phyloP scores from a whole-genome alignment of 2,888 invertebrate genomes.

The Exocentrus adspersus region DNA sequence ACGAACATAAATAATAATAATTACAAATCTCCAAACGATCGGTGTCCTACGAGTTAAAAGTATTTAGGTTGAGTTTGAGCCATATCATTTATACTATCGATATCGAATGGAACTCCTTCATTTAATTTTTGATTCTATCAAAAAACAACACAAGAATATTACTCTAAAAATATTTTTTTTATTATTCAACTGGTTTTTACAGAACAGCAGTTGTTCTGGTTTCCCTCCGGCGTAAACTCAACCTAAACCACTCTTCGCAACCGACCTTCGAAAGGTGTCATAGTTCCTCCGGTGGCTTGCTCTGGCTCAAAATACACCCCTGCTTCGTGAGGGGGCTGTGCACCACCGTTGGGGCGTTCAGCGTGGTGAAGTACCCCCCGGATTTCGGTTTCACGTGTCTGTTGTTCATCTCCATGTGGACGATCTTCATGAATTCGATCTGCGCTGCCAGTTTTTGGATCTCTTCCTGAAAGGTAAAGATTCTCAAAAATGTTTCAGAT shows the following conservation, averaged over 20 bases:
- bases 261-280: constrained; percentile 46
- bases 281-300: constrained; percentile 56
- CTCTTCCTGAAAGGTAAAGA: constrained; percentile 75
- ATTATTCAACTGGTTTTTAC: too few relatives aligned
- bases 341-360: constrained; percentile 62
- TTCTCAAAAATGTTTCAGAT: too few relatives aligned
- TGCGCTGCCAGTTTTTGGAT: constrained; percentile 91
- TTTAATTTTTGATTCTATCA: too few relatives aligned
- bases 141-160: neutral
- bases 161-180: neutral
- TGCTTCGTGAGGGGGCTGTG: constrained; percentile 60
- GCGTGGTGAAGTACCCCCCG: constrained; percentile 81
- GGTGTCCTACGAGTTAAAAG: too few relatives aligned
- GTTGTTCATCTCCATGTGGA: constrained; percentile 93
- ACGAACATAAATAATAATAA: too few relatives aligned
- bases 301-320: constrained; percentile 54
- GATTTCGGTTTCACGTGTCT: constrained; percentile 85
- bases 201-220: neutral
- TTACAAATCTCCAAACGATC: too few relatives aligned
- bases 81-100: too few relatives aligned
- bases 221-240: constrained; percentile 47
- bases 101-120: neutral
- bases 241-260: constrained; percentile 49
- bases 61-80: too few relatives aligned
- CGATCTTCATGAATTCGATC: constrained; percentile 94